Percentiles rank a stretch among this genome's conserved stretches.
Conservation (phyloP, 2,113 vertebrate genomes). For the Apeltes quadracus region DNA sequence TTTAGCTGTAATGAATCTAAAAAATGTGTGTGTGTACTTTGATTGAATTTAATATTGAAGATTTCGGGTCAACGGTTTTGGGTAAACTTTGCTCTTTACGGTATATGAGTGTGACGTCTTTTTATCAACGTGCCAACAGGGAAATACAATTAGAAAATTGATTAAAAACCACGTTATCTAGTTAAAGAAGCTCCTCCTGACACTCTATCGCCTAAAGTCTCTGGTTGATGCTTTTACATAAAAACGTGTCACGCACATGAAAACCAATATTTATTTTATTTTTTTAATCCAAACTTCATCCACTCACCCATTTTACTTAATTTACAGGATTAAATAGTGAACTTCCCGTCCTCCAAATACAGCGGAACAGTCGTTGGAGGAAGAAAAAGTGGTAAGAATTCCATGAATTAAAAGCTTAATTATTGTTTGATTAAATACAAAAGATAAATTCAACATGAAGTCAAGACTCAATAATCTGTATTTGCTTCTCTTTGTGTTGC, state of each 20-base stretch:
- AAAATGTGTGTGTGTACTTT: background rate
- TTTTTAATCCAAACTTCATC: background rate
- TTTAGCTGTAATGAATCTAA: background rate
- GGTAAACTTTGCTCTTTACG: background rate
- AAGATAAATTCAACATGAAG: background rate
- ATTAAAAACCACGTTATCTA: background rate
- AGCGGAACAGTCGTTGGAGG: background rate
- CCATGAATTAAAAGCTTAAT: background rate
- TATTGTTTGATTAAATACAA: background rate
- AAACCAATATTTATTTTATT: background rate
- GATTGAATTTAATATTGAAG: background rate
- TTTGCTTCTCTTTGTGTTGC: background rate
- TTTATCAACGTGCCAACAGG: background rate
- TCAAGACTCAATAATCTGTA: background rate
- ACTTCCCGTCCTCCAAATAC: background rate
- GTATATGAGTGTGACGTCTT: background rate
- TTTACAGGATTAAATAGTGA: background rate
- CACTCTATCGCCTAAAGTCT: background rate
- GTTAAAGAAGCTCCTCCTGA: background rate
- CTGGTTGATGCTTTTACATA: background rate
- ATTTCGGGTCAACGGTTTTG: background rate
- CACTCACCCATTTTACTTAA: background rate
- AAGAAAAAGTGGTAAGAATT: background rate
- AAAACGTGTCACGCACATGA: background rate
- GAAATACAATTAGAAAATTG: background rate